phyloP scores from a whole-genome alignment of 2,888 invertebrate genomes.

The Drepanosiphum platanoidis region DNA sequence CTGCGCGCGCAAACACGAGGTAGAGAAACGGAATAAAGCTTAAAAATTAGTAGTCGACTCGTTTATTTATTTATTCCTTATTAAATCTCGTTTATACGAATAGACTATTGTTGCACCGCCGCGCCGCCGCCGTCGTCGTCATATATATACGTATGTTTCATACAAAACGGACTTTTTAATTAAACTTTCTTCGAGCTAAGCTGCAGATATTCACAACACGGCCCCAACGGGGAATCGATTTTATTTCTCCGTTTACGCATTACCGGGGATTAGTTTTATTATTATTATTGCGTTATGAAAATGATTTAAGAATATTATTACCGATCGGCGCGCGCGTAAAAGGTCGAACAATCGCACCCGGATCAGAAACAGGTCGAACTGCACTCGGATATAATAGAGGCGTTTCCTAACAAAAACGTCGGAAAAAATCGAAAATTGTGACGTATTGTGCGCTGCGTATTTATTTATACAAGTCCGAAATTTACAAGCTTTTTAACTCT shows the following conservation, averaged over 20 bases:
- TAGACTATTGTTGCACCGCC: background rate
- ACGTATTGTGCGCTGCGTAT: too few relatives aligned
- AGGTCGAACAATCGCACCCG: too few relatives aligned
- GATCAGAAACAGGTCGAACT: too few relatives aligned
- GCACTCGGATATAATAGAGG: too few relatives aligned
- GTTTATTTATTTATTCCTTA: background rate
- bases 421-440: too few relatives aligned
- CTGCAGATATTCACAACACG: background rate
- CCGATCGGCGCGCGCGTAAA: too few relatives aligned
- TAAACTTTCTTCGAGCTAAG: conserved; percentile 18
- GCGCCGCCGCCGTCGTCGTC: too few relatives aligned
- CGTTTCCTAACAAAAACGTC: too few relatives aligned
- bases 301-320: too few relatives aligned
- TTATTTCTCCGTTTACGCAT: background rate
- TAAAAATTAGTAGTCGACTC: background rate
- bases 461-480: too few relatives aligned
- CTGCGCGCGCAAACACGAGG: too few relatives aligned
- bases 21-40: background rate
- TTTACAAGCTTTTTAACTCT: too few relatives aligned
- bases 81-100: background rate
- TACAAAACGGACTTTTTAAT: conserved; percentile 32
- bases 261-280: background rate
- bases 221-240: background rate
- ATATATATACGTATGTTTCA: conserved; percentile 5
- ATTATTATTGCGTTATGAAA: background rate